Evolutionary conservation across 2,888 invertebrate genomes (phyloP), one percentile per base, ranked within the genome.

Genomic region (Cotesia congregata): DNA sequence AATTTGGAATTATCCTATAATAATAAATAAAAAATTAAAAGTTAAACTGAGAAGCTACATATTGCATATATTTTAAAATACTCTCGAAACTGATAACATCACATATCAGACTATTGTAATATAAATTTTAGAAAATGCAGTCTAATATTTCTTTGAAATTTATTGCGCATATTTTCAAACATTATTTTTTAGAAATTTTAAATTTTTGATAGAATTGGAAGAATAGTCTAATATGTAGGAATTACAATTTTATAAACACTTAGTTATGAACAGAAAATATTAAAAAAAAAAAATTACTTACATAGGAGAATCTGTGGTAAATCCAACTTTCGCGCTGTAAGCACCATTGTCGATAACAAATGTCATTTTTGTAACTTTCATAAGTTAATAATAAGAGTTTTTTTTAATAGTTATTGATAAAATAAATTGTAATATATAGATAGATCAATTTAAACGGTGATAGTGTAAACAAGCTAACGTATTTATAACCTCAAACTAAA

Each of bases 281-380:
- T n/a, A n/a, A n/a, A n/a, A n/a, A n/a, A n/a, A n/a, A 61, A 30
- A 17, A 38, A 41, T 67, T 70, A 82, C 85, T 86, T 89, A 94
- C 92, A 93, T 94, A 5, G 97, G 94, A 77, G 90, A 90, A 82
- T 92, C 92, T 6, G 91, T 92, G 1, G 95, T 93, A 84, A 94
- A 92, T n/a, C 97, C 98, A 75, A 94, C 94, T 92, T 98, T 98
- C 0, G 95, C 94, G 0, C 93, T 93, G 86, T 94, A 95, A 0
- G 94, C 98, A 15, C 98, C 98, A 91, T 97, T 98, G 87, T 98
- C 98, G 65, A 97, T 88, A 74, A 97, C 93, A 86, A 93, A 93
- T n/a, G 91, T 83, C 30, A 86, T 83, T 41, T 85, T 83, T 61
- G 81, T 86, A 90, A 90, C 90, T 64, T 78, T 84, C 50, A 50